These are phyloP conservation scores for Rhopalosiphum nymphaeae DNA, from an alignment of 2,888 invertebrate genomes.

Conservation along the genomic window DNA sequence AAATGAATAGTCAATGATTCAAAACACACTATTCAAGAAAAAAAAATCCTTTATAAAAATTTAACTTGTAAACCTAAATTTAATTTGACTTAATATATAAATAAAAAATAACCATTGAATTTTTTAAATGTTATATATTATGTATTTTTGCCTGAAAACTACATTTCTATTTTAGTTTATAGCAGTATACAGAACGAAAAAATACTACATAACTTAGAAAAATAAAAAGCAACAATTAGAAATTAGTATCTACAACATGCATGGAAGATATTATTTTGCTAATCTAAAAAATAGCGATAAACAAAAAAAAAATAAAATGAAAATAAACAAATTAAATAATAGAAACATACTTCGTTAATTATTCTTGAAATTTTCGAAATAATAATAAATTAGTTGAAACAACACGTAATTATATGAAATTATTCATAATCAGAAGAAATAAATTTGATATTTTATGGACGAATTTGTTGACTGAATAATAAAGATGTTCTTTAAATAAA, in stretches of 20 bases:
- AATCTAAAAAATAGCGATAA: background rate
- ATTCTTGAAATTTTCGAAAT: background rate
- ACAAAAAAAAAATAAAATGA: background rate
- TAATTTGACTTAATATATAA: background rate
- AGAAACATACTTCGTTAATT: background rate
- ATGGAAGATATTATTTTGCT: background rate
- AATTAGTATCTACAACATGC: background rate
- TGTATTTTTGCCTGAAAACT: background rate
- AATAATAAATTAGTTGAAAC: background rate
- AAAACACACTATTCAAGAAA: background rate
- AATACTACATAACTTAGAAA: background rate
- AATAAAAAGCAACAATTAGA: background rate
- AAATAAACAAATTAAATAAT: background rate
- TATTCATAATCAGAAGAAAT: background rate
- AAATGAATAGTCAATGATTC: background rate
- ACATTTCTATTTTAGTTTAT: background rate
- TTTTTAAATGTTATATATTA: background rate
- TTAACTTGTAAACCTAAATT: too few relatives aligned
- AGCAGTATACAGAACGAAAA: background rate
- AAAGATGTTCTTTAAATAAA: background rate
- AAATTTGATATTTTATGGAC: background rate
- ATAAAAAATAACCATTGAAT: background rate
- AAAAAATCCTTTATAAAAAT: background rate
- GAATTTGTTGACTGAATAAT: background rate
- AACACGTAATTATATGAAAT: background rate